Conservation (phyloP, 1,140 invertebrate genomes). For the Solen grandis region DNA sequence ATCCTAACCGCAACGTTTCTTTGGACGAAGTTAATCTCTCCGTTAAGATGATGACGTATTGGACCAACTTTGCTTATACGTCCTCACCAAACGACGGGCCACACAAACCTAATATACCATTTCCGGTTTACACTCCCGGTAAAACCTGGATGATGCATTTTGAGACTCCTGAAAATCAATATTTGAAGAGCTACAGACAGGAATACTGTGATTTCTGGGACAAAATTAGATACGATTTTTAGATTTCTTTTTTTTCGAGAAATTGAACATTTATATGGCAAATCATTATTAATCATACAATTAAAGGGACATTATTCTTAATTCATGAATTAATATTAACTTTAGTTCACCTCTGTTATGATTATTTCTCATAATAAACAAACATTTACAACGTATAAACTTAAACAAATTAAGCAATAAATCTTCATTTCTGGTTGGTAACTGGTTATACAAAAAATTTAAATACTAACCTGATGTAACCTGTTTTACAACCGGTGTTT, state of each 20-base stretch:
- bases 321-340: too few relatives aligned
- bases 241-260: slow-evolving; percentile 17
- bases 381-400: too few relatives aligned
- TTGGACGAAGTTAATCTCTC: slow-evolving; percentile 66
- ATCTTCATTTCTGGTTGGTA: too few relatives aligned
- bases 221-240: slow-evolving; percentile 56
- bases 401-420: too few relatives aligned
- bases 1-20: slow-evolving; percentile 51
- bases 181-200: slow-evolving; percentile 55
- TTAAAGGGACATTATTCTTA: too few relatives aligned
- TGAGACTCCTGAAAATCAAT: slow-evolving; percentile 57
- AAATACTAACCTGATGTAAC: too few relatives aligned
- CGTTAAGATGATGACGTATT: slow-evolving; percentile 66
- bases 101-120: slow-evolving; percentile 19
- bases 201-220: slow-evolving; percentile 72
- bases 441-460: too few relatives aligned
- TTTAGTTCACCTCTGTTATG: too few relatives aligned
- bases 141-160: slow-evolving; percentile 59
- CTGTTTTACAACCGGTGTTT: too few relatives aligned
- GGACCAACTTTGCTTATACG: slow-evolving; percentile 75
- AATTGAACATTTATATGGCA: too few relatives aligned
- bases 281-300: too few relatives aligned
- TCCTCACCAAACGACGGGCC: slow-evolving; percentile 64
- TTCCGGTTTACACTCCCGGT: slow-evolving; percentile 58
- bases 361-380: too few relatives aligned